phyloP scores from a whole-genome alignment of 1,140 invertebrate genomes.

The Nomia melanderi region DNA sequence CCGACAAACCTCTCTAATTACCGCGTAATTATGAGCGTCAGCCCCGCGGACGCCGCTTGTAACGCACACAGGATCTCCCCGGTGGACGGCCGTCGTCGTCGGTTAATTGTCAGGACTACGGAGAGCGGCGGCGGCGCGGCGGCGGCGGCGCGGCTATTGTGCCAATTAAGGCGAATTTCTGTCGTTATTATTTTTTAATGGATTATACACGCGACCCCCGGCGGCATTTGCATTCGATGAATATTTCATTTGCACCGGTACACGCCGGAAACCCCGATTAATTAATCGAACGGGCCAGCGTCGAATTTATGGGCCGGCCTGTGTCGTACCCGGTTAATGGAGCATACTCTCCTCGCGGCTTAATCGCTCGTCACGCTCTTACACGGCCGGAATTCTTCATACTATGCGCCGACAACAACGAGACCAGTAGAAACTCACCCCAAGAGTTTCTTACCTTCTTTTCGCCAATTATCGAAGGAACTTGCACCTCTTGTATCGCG shows the following conservation, averaged over 20 bases:
- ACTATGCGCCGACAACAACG: too few relatives aligned
- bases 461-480: too few relatives aligned
- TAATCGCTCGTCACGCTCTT: too few relatives aligned
- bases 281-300: conserved; percentile 54
- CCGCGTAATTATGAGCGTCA: conserved; percentile 72
- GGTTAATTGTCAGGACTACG: conserved; percentile 65
- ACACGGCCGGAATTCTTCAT: too few relatives aligned
- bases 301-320: background rate
- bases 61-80: conserved; percentile 65
- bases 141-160: conserved; percentile 59
- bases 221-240: conserved; percentile 74
- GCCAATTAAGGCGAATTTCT: conserved; percentile 78
- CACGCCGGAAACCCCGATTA: conserved; percentile 42
- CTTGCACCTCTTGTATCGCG: too few relatives aligned
- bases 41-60: conserved; percentile 30
- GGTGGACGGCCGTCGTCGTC: conserved; percentile 49
- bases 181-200: conserved; percentile 77
- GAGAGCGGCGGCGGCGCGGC: conserved; percentile 8
- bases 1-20: conserved; percentile 79
- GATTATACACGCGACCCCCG: conserved; percentile 59
- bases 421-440: too few relatives aligned
- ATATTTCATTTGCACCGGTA: conserved; percentile 69
- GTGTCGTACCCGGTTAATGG: too few relatives aligned
- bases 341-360: too few relatives aligned
- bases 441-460: too few relatives aligned